Evolutionary conservation across 2,888 invertebrate genomes (phyloP).

Genomic region (Dilophus febrilis): DNA sequence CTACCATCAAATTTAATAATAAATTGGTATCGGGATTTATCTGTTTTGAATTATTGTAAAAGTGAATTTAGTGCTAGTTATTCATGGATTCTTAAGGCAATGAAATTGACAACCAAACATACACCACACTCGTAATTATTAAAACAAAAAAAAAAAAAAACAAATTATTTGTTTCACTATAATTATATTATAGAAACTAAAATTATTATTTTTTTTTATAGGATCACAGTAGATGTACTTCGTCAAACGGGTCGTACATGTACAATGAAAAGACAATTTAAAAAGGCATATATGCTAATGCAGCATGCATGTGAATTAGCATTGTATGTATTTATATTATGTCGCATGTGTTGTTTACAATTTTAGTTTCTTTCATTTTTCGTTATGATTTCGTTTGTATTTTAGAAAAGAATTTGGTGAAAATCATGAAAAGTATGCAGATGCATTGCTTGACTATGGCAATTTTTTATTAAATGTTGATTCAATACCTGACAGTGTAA

Average conservation of each 20-base stretch:
- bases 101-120: conserved; percentile 44
- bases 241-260: conserved; percentile 79
- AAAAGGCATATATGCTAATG: conserved; percentile 64
- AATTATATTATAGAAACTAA: too few species aligned
- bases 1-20: conserved; percentile 37
- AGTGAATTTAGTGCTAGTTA: conserved; percentile 73
- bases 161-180: too few species aligned
- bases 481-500: conserved; percentile 67
- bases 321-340: conserved; percentile 14
- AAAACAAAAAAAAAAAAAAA: not conserved
- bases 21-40: conserved; percentile 67
- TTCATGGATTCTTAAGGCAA: conserved; percentile 61
- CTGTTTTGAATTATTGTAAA: conserved; percentile 62
- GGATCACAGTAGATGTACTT: conserved; percentile 62
- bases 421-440: conserved; percentile 67
- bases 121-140: conserved; percentile 40
- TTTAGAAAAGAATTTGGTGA: conserved; percentile 33
- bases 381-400: conserved; percentile 1
- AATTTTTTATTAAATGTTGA: conserved; percentile 83
- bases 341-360: not conserved
- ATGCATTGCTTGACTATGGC: conserved; percentile 74
- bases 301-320: conserved; percentile 14
- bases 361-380: not conserved
- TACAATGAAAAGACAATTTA: conserved; percentile 73
- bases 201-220: too few species aligned